Conservation (phyloP, 1,140 invertebrate genomes). For the Zelostemma sp. region DNA sequence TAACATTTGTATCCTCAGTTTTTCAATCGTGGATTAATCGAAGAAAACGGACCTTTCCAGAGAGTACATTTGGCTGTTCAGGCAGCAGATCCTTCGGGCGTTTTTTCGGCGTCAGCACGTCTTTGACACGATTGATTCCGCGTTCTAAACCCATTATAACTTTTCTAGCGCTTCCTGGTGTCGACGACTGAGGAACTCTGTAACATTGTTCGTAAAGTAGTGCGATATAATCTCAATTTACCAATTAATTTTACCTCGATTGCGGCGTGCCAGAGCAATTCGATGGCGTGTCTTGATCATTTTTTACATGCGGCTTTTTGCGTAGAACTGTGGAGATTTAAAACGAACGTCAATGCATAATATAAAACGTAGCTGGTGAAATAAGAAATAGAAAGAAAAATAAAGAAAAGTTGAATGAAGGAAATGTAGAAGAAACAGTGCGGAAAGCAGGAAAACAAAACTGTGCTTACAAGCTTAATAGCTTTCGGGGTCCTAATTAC, state of each 20-base stretch:
- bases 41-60: slow-evolving; percentile 67
- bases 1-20: too few species aligned
- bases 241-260: slow-evolving; percentile 42
- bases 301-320: slow-evolving; percentile 52
- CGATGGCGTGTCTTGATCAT: slow-evolving; percentile 46
- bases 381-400: slow-evolving; percentile 9
- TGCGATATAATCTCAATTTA: slow-evolving; percentile 11
- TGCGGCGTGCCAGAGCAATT: slow-evolving; percentile 34
- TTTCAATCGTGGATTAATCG: slow-evolving; percentile 2
- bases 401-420: slow-evolving; percentile 17
- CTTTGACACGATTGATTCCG: slow-evolving; percentile 76
- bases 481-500: slow-evolving; percentile 54
- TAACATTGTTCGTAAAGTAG: slow-evolving; percentile 2
- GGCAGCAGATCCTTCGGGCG: slow-evolving; percentile 53
- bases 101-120: slow-evolving; percentile 79
- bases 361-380: not conserved
- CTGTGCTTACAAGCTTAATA: slow-evolving; percentile 25
- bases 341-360: not conserved
- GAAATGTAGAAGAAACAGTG: slow-evolving; percentile 25
- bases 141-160: slow-evolving; percentile 80
- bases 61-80: slow-evolving; percentile 62
- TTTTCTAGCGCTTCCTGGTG: slow-evolving; percentile 73
- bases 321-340: slow-evolving; percentile 48
- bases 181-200: slow-evolving; percentile 50
- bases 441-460: slow-evolving; percentile 32